Conservation (phyloP, 2,797 vertebrate genomes). For the Rachycentron canadum region DNA sequence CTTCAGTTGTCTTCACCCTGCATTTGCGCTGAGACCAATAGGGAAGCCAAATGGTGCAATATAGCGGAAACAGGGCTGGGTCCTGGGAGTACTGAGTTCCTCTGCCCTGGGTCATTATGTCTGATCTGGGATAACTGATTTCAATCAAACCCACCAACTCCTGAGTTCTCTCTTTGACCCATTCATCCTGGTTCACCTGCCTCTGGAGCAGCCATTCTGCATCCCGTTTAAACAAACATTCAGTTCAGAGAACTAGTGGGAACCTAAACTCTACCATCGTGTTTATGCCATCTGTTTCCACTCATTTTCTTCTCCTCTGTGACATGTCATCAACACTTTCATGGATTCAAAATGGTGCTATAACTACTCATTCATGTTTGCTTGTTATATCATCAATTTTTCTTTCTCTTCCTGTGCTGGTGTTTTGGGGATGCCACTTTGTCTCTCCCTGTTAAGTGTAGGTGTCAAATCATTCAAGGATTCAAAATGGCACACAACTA, state of each 20-base stretch:
- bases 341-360: not conserved
- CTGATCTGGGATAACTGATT: not conserved
- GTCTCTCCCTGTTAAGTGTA: not conserved
- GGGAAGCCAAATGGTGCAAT: conserved; percentile 6
- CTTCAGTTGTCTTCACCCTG: not conserved
- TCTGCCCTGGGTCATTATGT: not conserved
- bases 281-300: not conserved
- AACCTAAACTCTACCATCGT: not conserved
- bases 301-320: not conserved
- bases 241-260: not conserved
- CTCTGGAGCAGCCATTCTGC: conserved; percentile 11
- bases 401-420: not conserved
- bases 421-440: not conserved
- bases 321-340: not conserved
- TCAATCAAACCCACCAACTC: not conserved
- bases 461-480: not conserved
- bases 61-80: not conserved
- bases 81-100: not conserved
- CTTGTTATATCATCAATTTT: not conserved
- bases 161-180: not conserved
- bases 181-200: not conserved
- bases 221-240: not conserved
- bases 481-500: conserved; percentile 14
- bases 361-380: not conserved
- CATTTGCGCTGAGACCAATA: not conserved